Base-by-base conservation (phyloP, 92 coral and sea anemone species). In the Scolanthus callimorphus region DNA sequence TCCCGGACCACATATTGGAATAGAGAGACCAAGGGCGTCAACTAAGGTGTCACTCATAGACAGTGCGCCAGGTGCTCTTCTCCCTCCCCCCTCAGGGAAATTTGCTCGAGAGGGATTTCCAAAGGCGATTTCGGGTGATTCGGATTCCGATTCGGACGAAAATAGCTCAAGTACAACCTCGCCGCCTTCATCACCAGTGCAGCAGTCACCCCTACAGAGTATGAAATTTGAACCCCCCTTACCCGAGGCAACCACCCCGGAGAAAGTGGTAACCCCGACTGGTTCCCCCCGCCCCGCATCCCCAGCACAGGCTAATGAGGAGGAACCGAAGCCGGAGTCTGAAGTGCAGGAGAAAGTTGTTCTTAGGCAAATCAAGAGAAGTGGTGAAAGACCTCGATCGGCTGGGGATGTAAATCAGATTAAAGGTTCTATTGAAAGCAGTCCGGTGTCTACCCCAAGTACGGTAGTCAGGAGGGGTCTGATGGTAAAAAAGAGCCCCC, bases 81-180 rank as follows among this genome's bases (percentile, higher is more conserved):
- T 86, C 21, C 95, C 95, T 8, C 95, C 95, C 1, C 95, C 95
- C 11, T 77, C 95, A 3, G 89, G 95, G 20, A 77, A 82, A 41
- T 83, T 80, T 57, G 57, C 83, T 25, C 75, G 90, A 15, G 89
- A 84, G 47, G 88, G 89, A 8, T 83, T 76, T 65, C 66, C 81
- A 49, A 65, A 65, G 25, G 43, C 74, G 10, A 45, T 52, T 20
- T 65, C 71, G 1, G 63, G 52, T 3, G 74, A 67, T 29, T 67
- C 74, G 6, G 74, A 67, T 44, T 49, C 55, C 13, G 73, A 65
- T 25, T 50, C 51, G 4, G 73, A 65, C 12, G 26, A 51, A 22
- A 44, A 50, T 34, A 27, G 58, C 3, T 20, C 52, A 9, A 4
- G 4, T 20, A 27, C 46, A 1, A 49, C 48, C 12, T 65, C 86